Percentiles rank a stretch among this genome's conserved stretches.
Evolutionary conservation across 1,140 invertebrate species (phyloP).

Genomic region (Homalodisca vitripennis): DNA sequence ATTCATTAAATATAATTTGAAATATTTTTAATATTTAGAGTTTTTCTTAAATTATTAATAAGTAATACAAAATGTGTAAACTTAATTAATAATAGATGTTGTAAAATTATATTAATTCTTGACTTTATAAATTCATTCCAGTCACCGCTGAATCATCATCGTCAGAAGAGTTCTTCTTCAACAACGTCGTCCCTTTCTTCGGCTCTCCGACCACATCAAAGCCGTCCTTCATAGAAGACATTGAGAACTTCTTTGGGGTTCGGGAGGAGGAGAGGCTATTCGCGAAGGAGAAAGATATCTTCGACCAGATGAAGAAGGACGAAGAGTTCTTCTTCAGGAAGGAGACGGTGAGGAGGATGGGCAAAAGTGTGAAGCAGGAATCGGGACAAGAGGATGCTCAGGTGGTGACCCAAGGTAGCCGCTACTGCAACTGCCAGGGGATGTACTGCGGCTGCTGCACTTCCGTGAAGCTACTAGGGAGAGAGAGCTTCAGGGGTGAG

Average conservation of each 20-base stretch:
- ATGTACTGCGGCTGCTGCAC: slow-evolving; percentile 1
- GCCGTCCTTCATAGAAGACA: neutral
- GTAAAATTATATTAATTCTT: too few relatives aligned
- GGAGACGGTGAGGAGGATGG: too few relatives aligned
- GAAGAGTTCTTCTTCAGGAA: slow-evolving; percentile 15
- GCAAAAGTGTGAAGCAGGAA: too few relatives aligned
- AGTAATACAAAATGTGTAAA: too few relatives aligned
- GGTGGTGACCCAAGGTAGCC: neutral
- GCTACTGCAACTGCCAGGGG: neutral
- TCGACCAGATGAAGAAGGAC: neutral
- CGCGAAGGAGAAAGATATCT: slow-evolving; percentile 4
- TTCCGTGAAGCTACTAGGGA: neutral
- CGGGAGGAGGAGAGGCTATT: neutral
- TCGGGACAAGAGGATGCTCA: neutral
- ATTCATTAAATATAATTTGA: too few relatives aligned
- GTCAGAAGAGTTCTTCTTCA: slow-evolving; percentile 1
- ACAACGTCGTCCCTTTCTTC: neutral
- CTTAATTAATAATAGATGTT: too few relatives aligned
- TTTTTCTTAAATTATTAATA: too few relatives aligned
- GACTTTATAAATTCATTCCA: too few relatives aligned
- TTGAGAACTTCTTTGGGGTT: neutral
- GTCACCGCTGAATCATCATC: too few relatives aligned
- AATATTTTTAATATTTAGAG: too few relatives aligned
- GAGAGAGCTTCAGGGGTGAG: neutral
- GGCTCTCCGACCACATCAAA: neutral